phyloP scores from a whole-genome alignment of 2,797 vertebrate species.

The Acrossocheilus wenchowensis region DNA sequence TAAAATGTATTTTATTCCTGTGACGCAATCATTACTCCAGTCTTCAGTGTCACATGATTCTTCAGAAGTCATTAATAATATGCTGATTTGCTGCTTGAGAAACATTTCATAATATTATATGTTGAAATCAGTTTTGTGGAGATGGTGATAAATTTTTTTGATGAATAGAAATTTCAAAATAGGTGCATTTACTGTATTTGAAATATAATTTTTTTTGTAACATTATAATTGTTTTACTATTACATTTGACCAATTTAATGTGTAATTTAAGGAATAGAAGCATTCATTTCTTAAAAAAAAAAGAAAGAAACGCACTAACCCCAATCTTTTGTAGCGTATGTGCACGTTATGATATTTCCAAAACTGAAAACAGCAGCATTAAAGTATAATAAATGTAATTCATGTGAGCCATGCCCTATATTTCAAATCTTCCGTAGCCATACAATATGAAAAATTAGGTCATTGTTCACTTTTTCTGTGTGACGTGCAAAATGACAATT shows the following conservation, averaged over 20 bases:
- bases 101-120: neutral
- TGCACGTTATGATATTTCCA: neutral
- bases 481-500: neutral
- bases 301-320: too few species aligned
- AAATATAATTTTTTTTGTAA: neutral
- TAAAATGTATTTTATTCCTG: neutral
- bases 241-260: neutral
- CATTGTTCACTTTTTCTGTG: neutral
- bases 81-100: neutral
- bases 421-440: neutral
- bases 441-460: neutral
- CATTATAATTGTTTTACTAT: neutral
- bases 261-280: neutral
- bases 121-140: neutral
- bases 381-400: neutral
- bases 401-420: neutral
- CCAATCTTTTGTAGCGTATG: neutral
- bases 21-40: neutral
- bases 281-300: neutral
- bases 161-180: neutral
- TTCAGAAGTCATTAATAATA: neutral
- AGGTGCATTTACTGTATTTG: neutral
- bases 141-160: neutral
- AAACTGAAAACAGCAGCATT: neutral
- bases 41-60: neutral